Base-by-base conservation (phyloP, 2,888 invertebrate genomes). In the Cosmia trapezina region DNA sequence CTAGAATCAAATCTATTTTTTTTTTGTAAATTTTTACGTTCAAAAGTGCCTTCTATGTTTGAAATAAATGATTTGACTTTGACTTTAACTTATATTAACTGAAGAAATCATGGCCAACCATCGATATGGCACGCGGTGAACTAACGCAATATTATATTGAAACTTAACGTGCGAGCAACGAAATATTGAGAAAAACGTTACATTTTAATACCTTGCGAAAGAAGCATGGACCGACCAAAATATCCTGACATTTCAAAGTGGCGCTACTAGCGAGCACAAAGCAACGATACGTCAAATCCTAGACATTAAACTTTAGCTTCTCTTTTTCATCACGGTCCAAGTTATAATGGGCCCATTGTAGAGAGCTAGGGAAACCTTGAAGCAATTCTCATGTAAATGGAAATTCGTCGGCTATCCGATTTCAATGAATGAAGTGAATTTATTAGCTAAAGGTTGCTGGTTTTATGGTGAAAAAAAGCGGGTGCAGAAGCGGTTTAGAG, bases 361-460 rank as follows among this genome's bases (percentile, higher is more conserved):
- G 45, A 66, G 59, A 83, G 57, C 63, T 70, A 33, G 33, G 22
- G 45, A 68, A 83, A 68, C 79, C 85, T 83, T 82, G 85, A 70
- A 60, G 64, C 70, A 61, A 72, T 79, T 84, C 56, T 81, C 71
- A 84, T 81, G 83, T 70, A 84, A 83, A 83, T 83, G 68, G 68
- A 78, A 78, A 72, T 84, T 70, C 68, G 59, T 67, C 60, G 70
- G 64, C 68, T 74, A 76, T 78, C 82, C 76, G 75, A 83, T 81
- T 84, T 78, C 76, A 81, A 70, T 78, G 68, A 73, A 73, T 80
- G 70, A 73, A 83, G 57, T 60, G 80, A 83, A 83, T 78, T 80
- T 78, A 78, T 83, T 65, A 80, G 41, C 57, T 28, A 57, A 57
- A 41, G 37, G 45, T 37, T 47, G 37, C 22, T 47, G 22, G 45